A percentile compares a stretch with the other conserved stretches of the same genome.
These are phyloP conservation scores for Prinia subflava DNA, from an alignment of 2,113 vertebrate species.

Conservation along the genomic window DNA sequence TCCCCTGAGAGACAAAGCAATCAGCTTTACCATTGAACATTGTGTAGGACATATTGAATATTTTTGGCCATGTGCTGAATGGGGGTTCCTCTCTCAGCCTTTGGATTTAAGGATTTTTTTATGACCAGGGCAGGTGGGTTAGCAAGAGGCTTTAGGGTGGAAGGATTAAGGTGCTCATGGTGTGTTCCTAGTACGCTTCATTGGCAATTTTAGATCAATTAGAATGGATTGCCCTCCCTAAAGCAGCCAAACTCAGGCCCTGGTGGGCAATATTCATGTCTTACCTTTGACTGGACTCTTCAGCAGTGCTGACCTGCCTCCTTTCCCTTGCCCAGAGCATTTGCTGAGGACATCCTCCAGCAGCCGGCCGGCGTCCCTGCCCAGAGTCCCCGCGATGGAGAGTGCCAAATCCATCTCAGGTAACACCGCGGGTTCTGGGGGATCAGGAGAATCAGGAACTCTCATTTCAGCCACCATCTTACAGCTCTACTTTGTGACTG, in stretches of 20 bases:
- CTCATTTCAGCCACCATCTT: background rate
- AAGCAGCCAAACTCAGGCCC: background rate
- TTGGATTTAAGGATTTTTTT: background rate
- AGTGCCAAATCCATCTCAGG: constrained; percentile 87
- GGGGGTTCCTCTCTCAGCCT: background rate
- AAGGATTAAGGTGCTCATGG: background rate
- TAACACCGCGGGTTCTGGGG: background rate
- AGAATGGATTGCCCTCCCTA: background rate
- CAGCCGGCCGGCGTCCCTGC: constrained; percentile 80
- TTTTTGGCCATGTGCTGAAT: background rate
- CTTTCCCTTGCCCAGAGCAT: constrained; percentile 75
- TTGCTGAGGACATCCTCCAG: constrained; percentile 81
- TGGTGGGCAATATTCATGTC: background rate
- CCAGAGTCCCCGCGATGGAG: constrained; percentile 89
- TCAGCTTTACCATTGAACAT: background rate
- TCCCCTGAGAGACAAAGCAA: background rate
- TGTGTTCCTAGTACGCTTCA: background rate
- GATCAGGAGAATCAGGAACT: background rate
- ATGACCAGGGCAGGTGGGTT: background rate
- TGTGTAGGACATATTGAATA: background rate
- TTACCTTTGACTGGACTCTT: background rate
- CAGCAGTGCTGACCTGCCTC: background rate
- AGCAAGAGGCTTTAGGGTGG: background rate
- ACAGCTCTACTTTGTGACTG: background rate
- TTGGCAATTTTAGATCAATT: background rate